phyloP scores from a whole-genome alignment of 2,113 vertebrate genomes.

The Pedetes capensis region DNA sequence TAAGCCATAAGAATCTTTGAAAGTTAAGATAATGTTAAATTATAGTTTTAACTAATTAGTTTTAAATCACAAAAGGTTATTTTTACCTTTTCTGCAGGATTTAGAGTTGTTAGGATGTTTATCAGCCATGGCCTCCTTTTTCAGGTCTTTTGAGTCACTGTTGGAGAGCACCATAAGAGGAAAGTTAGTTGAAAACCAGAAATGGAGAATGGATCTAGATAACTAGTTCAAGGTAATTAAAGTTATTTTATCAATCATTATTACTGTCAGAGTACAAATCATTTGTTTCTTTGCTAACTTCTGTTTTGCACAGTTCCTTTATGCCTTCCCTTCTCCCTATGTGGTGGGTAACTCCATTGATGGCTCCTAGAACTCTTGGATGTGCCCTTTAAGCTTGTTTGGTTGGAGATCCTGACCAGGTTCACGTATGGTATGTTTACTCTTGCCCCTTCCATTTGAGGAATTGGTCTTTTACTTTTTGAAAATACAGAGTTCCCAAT shows the following conservation, averaged over 20 bases:
- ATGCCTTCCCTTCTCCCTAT: not conserved
- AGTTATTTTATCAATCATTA: not conserved
- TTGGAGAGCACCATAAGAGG: not conserved
- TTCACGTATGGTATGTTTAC: not conserved
- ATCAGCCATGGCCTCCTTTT: not conserved
- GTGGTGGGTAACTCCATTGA: not conserved
- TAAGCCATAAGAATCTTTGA: slow-evolving; percentile 49
- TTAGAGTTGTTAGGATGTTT: slow-evolving; percentile 18
- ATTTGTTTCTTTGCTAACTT: not conserved
- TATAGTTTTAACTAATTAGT: slow-evolving; percentile 11
- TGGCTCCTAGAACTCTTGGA: not conserved
- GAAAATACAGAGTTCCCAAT: not conserved
- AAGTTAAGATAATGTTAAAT: slow-evolving; percentile 10
- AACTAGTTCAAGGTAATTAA: not conserved
- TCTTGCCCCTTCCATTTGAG: slow-evolving; percentile 7
- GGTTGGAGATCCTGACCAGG: not conserved
- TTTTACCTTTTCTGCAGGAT: slow-evolving; percentile 35
- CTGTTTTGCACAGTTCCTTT: not conserved
- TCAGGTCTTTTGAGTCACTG: slow-evolving; percentile 45
- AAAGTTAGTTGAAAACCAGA: slow-evolving; percentile 30
- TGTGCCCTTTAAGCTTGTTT: slow-evolving; percentile 14
- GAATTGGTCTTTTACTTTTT: slow-evolving; percentile 19
- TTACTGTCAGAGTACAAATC: not conserved
- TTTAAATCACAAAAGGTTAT: not conserved
- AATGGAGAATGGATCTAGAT: slow-evolving; percentile 30